Conservation (phyloP, 2,797 vertebrate genomes). For the Arctocebus calabarensis region DNA sequence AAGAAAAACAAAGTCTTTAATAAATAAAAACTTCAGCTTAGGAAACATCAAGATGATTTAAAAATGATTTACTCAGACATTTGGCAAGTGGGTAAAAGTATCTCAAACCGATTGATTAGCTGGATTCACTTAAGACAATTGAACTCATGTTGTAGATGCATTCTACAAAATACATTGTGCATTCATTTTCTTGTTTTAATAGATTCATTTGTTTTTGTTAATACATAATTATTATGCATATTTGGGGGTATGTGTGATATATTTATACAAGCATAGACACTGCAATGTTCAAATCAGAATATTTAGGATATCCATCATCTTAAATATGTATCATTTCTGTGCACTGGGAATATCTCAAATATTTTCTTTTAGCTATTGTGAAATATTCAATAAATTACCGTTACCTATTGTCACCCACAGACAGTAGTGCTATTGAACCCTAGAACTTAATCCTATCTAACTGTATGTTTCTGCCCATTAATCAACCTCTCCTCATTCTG, state of each 20-base stretch:
- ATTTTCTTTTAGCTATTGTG: not conserved
- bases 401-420: not conserved
- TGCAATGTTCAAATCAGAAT: not conserved
- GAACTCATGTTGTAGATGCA: not conserved
- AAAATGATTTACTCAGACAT: constrained; percentile 12
- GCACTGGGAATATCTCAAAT: not conserved
- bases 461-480: not conserved
- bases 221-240: not conserved
- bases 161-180: not conserved
- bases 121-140: not conserved
- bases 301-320: not conserved
- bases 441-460: not conserved
- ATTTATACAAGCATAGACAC: not conserved
- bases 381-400: not conserved
- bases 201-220: not conserved
- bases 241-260: not conserved
- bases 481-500: not conserved
- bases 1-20: not conserved
- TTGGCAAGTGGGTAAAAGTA: not conserved
- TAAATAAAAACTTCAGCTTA: constrained; percentile 18
- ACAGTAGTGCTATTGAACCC: not conserved
- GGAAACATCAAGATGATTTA: not conserved
- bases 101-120: constrained; percentile 33
- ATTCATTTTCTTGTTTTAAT: not conserved
- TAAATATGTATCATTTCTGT: not conserved